Evolutionary conservation across 2,888 invertebrate genomes (phyloP).

Genomic region (Acrocyrtus sp.): DNA sequence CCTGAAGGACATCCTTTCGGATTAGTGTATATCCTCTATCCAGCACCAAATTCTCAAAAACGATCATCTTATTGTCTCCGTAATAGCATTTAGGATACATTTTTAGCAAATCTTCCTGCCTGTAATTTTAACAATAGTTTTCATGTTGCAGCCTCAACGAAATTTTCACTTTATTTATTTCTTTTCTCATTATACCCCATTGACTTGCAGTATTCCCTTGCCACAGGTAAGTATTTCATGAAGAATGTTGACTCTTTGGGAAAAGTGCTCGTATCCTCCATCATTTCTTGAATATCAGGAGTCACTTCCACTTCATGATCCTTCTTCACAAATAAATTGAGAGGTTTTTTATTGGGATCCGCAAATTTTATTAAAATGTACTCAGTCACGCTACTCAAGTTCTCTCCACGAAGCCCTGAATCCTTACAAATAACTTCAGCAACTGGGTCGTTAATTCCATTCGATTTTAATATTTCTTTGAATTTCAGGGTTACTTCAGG

Average conservation of each 20-base stretch:
- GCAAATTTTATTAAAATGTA: conserved; percentile 25
- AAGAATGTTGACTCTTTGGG: conserved; percentile 38
- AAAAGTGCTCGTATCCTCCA: too few relatives aligned
- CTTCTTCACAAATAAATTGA: conserved; percentile 32
- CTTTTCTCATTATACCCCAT: too few relatives aligned
- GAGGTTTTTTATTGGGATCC: not conserved
- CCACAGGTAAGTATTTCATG: conserved; percentile 19
- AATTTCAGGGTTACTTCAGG: not conserved
- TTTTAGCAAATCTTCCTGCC: conserved; percentile 18
- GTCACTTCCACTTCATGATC: conserved; percentile 1
- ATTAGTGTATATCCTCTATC: conserved; percentile 27
- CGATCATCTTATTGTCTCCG: conserved; percentile 35
- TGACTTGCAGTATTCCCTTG: conserved; percentile 25
- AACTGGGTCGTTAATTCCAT: conserved; percentile 26
- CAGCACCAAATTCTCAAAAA: conserved; percentile 29
- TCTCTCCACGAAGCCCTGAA: conserved; percentile 29
- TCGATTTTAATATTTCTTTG: conserved; percentile 3
- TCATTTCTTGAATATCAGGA: conserved; percentile 11
- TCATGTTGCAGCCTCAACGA: too few relatives aligned
- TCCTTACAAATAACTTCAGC: conserved; percentile 22
- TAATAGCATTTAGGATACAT: conserved; percentile 47
- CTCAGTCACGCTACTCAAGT: conserved; percentile 8
- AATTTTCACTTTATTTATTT: too few relatives aligned
- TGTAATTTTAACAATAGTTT: too few relatives aligned
- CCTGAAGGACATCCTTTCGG: conserved; percentile 1